Conservation (phyloP, 2,888 invertebrate genomes). For the Zygogramma bicolorata region DNA sequence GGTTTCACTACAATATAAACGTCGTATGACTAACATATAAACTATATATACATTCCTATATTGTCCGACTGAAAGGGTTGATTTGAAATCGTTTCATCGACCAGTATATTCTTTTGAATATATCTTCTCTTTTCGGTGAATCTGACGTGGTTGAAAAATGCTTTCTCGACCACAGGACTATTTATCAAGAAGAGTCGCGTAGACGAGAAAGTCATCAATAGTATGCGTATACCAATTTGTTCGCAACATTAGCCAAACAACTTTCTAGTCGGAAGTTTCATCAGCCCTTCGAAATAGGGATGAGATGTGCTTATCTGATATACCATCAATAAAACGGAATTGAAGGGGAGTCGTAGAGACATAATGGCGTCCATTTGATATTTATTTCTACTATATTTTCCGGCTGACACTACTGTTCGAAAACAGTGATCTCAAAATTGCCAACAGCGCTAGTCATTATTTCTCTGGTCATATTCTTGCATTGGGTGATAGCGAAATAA, state of each 20-base stretch:
- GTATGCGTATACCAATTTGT: slow-evolving; percentile 21
- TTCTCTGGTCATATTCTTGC: too few species aligned
- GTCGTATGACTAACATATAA: too few species aligned
- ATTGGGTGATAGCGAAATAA: too few species aligned
- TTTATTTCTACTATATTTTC: not conserved
- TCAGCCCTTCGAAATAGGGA: slow-evolving; percentile 10
- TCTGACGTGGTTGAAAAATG: too few species aligned
- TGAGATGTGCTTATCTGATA: slow-evolving; percentile 16
- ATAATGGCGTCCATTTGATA: not conserved
- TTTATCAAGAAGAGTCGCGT: slow-evolving; percentile 7
- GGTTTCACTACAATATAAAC: too few species aligned
- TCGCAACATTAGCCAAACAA: not conserved
- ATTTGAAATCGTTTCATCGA: too few species aligned
- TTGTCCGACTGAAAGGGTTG: too few species aligned
- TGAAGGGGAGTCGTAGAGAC: not conserved
- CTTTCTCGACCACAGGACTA: not conserved
- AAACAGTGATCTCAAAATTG: not conserved
- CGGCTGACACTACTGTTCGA: not conserved
- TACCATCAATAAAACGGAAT: not conserved
- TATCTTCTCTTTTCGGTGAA: too few species aligned
- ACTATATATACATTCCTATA: too few species aligned
- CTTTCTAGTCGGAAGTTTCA: slow-evolving; percentile 11
- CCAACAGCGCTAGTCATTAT: too few species aligned
- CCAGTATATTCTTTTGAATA: too few species aligned
- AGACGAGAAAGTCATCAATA: slow-evolving; percentile 20